A percentile compares a stretch with the other conserved stretches of the same genome.
phyloP scores from a whole-genome alignment of 2,113 vertebrate species.

The Tapirus terrestris region DNA sequence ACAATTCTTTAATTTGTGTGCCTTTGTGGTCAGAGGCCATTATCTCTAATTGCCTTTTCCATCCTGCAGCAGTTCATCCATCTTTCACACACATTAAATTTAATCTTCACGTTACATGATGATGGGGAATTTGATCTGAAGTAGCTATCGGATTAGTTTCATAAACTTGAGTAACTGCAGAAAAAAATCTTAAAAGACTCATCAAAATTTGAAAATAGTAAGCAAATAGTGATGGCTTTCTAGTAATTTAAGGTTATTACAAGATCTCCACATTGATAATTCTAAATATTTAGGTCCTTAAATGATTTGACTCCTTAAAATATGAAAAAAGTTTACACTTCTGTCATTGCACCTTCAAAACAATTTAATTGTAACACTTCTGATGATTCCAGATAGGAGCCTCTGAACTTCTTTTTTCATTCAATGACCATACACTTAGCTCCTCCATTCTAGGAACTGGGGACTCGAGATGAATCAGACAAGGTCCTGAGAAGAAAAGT shows the following conservation, averaged over 20 bases:
- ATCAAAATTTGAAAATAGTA: conserved; percentile 13
- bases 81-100: conserved; percentile 54
- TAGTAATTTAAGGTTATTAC: not conserved
- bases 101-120: conserved; percentile 63
- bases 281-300: not conserved
- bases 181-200: not conserved
- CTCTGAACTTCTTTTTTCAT: not conserved
- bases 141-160: not conserved
- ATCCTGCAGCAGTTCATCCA: conserved; percentile 56
- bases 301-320: not conserved
- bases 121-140: not conserved
- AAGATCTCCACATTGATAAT: not conserved
- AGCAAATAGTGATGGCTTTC: not conserved
- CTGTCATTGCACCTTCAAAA: not conserved
- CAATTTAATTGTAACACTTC: not conserved
- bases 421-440: not conserved
- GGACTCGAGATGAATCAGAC: not conserved
- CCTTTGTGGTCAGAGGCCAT: conserved; percentile 58
- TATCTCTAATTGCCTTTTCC: conserved; percentile 67
- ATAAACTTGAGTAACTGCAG: not conserved
- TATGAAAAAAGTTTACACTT: not conserved
- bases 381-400: not conserved
- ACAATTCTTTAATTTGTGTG: conserved; percentile 73
- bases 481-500: not conserved
- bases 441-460: not conserved